Evolutionary conservation across 37 sponge, comb jelly and placozoan genomes (phyloP), one percentile per base, ranked within the genome.

Genomic region (Amphimedon queenslandica): DNA sequence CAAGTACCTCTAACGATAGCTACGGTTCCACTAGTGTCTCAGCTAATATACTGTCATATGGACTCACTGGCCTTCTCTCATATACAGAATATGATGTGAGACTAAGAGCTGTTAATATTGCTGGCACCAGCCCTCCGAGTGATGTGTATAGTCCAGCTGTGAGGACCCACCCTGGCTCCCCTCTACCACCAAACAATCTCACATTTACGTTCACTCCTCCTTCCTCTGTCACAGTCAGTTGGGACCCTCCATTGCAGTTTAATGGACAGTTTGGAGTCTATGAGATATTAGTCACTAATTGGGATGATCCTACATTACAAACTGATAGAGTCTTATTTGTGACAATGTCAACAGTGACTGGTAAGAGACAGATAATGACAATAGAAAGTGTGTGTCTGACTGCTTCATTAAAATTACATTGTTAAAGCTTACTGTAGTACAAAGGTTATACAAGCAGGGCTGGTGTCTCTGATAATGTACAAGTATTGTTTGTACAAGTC

Each of bases 191-290:
- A 29, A 34, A 79, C 30, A 72, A 79, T 47, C 56, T 89, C 27
- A 60, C 66, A 33, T 51, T 89, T 25, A 24, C 57, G 4, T 39
- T 56, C 70, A 51, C 60, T 58, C 70, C 76, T 34, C 34, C 71
- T 32, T 66, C 80, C 47, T 72, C 80, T 58, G 4, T 80, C 71
- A 47, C 77, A 30, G 11, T 89, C 36, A 27, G 68, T 4, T 89
- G 89, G 89, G 68, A 58, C 60, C 28, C 30, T 0, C 89, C 89
- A 0, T 38, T 69, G 23, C 80, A 84, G 1, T 70, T 79, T 11
- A 89, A 89, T 36, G 89, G 89, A 23, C 37, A 21, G 24, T 43
- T 88, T 0, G 77, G 69, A 0, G 61, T 66, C 13, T 89, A 89
- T 47, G 25, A 67, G 36, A 55, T 89, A 16, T 66, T 55, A 25